These are phyloP conservation scores for Apamea sordens DNA, from an alignment of 2,888 invertebrate genomes.

Conservation along the genomic window DNA sequence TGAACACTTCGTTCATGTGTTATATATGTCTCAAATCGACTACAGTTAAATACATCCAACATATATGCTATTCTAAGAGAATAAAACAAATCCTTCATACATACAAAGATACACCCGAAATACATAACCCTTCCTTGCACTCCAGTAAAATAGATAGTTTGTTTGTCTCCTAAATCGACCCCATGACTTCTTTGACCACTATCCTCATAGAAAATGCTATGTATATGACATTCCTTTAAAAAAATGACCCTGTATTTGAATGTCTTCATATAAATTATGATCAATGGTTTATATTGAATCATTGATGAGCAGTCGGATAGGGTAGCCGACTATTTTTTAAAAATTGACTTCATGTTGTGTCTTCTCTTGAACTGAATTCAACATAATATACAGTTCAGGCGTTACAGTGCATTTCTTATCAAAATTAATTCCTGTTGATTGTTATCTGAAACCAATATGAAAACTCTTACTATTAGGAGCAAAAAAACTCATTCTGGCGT, in stretches of 20 bases:
- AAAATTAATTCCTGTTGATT: background rate
- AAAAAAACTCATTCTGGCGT: background rate
- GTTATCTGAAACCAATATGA: background rate
- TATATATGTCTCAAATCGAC: background rate
- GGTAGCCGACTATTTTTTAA: constrained; percentile 7
- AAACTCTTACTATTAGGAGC: background rate
- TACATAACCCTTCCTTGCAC: background rate
- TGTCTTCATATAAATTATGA: background rate
- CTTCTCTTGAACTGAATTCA: background rate
- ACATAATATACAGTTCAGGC: background rate
- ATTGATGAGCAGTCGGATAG: background rate
- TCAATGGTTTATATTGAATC: constrained; percentile 5
- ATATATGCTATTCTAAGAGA: background rate
- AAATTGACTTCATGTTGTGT: background rate
- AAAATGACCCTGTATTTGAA: background rate
- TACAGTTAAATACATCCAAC: background rate
- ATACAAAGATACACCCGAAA: background rate
- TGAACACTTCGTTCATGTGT: background rate
- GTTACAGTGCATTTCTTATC: background rate
- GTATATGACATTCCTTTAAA: background rate
- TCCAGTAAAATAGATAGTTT: background rate
- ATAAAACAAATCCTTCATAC: background rate
- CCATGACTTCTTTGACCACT: constrained; percentile 11
- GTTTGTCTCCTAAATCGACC: background rate
- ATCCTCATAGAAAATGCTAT: background rate